Conservation (phyloP, 2,888 invertebrate species). For the Pachydiplax longipennis region DNA sequence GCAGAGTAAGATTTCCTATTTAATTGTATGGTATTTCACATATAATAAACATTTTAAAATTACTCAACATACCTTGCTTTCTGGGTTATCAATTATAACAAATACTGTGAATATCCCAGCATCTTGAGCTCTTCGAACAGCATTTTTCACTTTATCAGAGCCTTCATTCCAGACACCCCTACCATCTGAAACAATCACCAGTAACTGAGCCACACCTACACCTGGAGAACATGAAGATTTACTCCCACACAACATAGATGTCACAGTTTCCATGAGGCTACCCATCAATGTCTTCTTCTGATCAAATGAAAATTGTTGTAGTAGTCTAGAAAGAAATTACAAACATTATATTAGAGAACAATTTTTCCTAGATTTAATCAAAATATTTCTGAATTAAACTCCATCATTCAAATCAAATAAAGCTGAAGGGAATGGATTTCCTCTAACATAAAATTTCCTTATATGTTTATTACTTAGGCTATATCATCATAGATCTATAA, state of each 20-base stretch:
- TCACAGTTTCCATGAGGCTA: conserved; percentile 79
- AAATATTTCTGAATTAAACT: neutral
- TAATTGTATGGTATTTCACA: no score
- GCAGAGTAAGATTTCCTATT: no score
- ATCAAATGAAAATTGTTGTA: conserved; percentile 84
- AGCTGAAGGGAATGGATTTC: neutral
- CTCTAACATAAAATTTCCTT: neutral
- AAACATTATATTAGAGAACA: neutral
- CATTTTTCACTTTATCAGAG: conserved; percentile 74
- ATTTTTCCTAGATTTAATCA: no score
- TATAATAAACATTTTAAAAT: no score
- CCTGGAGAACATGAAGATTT: conserved; percentile 61
- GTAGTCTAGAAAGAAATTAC: conserved; percentile 62
- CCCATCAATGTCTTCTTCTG: conserved; percentile 90
- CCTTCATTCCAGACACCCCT: conserved; percentile 87
- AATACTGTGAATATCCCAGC: conserved; percentile 92
- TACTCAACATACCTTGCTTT: conserved; percentile 73
- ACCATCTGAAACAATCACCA: conserved; percentile 95
- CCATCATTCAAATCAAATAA: neutral
- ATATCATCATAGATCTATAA: neutral
- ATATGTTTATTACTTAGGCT: neutral
- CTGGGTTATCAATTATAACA: conserved; percentile 93
- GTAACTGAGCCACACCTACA: conserved; percentile 77
- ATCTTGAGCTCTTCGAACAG: conserved; percentile 81
- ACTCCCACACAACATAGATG: conserved; percentile 67